Conservation (phyloP, 2,888 invertebrate species). For the Dynastes tityus region DNA sequence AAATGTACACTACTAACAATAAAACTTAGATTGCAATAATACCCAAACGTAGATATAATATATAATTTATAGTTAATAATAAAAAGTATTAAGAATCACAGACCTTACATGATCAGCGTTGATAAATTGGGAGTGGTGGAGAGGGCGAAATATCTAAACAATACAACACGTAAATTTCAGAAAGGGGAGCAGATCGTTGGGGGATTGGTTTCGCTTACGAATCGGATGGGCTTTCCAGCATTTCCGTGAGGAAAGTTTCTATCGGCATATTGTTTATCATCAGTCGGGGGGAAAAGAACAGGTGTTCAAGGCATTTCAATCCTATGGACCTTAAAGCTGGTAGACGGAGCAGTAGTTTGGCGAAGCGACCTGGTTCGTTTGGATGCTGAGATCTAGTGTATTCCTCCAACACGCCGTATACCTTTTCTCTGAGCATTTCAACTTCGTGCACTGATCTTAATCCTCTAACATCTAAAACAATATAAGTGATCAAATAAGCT, state of each 20-base stretch:
- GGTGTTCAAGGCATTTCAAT: conserved; percentile 94
- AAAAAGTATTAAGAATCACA: conserved; percentile 53
- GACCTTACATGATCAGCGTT: conserved; percentile 49
- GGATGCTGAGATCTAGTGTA: conserved; percentile 92
- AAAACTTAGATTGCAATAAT: conserved; percentile 52
- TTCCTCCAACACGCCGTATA: conserved; percentile 95
- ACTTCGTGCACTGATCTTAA: conserved; percentile 87
- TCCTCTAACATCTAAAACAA: conserved; percentile 80
- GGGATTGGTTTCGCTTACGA: conserved; percentile 60
- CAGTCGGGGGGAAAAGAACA: conserved; percentile 88
- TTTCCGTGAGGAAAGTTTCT: conserved; percentile 87
- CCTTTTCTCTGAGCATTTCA: conserved; percentile 92
- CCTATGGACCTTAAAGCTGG: conserved; percentile 93
- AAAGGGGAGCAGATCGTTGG: conserved; percentile 34
- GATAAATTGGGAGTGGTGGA: conserved; percentile 38
- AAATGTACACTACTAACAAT: conserved; percentile 41
- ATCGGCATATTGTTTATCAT: conserved; percentile 90
- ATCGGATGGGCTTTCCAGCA: conserved; percentile 80
- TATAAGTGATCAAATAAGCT: not conserved
- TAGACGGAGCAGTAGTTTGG: conserved; percentile 90
- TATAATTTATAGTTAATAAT: conserved; percentile 48
- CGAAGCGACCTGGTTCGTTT: conserved; percentile 95
- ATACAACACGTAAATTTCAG: conserved; percentile 38
- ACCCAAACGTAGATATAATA: conserved; percentile 51
- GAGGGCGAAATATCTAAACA: conserved; percentile 40